Evolutionary conservation across 2,113 vertebrate species (phyloP).

Genomic region (Cottus gobio): DNA sequence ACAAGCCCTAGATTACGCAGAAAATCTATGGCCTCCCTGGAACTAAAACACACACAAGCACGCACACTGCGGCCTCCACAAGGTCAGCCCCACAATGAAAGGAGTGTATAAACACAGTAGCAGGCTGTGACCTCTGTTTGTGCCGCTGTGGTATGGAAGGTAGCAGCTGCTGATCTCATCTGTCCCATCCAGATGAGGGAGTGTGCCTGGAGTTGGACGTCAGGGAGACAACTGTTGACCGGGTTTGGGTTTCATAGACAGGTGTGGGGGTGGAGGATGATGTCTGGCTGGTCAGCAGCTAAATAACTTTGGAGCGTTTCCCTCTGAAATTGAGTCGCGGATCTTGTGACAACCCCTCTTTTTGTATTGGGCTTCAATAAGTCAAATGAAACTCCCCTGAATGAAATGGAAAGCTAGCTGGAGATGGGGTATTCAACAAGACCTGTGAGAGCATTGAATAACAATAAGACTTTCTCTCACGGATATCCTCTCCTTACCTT

Average conservation of each 20-base stretch:
- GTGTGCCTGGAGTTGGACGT: conserved; percentile 55
- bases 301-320: neutral
- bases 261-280: conserved; percentile 45
- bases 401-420: neutral
- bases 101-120: conserved; percentile 75
- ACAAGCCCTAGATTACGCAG: conserved; percentile 56
- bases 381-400: neutral
- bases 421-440: too few species aligned
- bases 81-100: conserved; percentile 66
- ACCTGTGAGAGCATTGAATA: neutral
- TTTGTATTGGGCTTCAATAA: neutral
- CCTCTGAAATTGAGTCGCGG: neutral
- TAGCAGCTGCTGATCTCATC: conserved; percentile 75
- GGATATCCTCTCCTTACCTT: conserved; percentile 84
- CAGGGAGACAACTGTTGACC: conserved; percentile 63
- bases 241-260: conserved; percentile 73
- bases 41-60: conserved; percentile 43
- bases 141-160: conserved; percentile 52
- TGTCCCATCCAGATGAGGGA: conserved; percentile 65
- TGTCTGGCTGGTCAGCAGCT: conserved; percentile 2
- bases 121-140: conserved; percentile 67
- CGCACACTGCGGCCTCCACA: conserved; percentile 47
- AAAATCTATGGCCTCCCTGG: conserved; percentile 66
- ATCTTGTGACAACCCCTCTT: neutral
- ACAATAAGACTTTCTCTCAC: neutral